phyloP scores from a whole-genome alignment of 2,113 vertebrate species.

The Pyxicephalus adspersus region DNA sequence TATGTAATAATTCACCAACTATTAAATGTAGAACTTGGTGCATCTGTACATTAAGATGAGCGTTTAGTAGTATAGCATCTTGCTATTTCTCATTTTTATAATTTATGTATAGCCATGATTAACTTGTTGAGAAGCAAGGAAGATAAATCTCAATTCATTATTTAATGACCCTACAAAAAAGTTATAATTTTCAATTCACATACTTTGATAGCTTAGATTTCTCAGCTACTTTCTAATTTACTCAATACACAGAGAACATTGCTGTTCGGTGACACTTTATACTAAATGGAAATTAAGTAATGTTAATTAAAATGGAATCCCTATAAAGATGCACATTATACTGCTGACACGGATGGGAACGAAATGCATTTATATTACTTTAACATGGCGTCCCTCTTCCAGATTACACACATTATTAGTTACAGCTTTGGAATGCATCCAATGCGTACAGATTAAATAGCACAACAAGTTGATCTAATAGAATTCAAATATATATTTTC shows the following conservation, averaged over 20 bases:
- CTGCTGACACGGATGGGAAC: conserved; percentile 5
- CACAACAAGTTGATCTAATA: background rate
- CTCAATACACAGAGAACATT: conserved; percentile 25
- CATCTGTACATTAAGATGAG: conserved; percentile 57
- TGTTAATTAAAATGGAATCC: conserved; percentile 54
- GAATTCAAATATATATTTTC: background rate
- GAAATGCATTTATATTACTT: conserved; percentile 32
- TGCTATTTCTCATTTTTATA: conserved; percentile 56
- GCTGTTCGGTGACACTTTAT: conserved; percentile 49
- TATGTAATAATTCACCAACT: conserved; percentile 59
- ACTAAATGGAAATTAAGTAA: conserved; percentile 53
- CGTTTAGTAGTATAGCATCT: conserved; percentile 45
- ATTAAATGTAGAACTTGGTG: conserved; percentile 55
- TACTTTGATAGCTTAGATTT: conserved; percentile 48
- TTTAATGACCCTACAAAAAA: conserved; percentile 58
- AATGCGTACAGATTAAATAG: background rate
- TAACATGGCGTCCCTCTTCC: background rate
- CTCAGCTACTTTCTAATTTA: conserved; percentile 47
- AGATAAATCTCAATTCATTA: conserved; percentile 63
- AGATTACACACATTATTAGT: conserved; percentile 4
- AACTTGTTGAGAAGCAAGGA: conserved; percentile 60
- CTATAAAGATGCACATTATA: conserved; percentile 42
- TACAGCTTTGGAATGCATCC: background rate
- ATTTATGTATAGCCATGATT: conserved; percentile 61
- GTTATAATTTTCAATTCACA: conserved; percentile 55